phyloP scores from a whole-genome alignment of 2,797 vertebrate genomes.

The Toxotes lorentzi region DNA sequence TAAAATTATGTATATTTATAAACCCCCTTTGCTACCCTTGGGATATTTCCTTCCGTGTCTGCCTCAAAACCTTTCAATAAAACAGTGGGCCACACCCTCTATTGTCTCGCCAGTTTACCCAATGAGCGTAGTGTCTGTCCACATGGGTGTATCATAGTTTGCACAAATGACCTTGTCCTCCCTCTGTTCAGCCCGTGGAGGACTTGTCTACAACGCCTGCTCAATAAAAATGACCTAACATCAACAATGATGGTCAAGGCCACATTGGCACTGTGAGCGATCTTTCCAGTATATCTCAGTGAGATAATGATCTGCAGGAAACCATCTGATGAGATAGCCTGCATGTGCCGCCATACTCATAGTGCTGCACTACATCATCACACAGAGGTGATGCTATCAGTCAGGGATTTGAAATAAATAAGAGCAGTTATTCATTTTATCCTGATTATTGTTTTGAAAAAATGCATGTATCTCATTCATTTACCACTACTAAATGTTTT shows the following conservation, averaged over 20 bases:
- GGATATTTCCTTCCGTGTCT: constrained; percentile 10
- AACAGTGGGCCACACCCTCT: background rate
- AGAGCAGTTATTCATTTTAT: background rate
- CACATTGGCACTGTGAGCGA: constrained; percentile 11
- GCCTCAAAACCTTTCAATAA: constrained; percentile 8
- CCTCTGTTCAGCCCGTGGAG: constrained; percentile 4
- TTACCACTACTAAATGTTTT: background rate
- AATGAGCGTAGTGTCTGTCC: constrained; percentile 6
- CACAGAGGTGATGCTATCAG: background rate
- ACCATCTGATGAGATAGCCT: constrained; percentile 28
- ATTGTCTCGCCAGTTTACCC: constrained; percentile 11
- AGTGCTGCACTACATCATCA: background rate
- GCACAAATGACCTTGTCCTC: constrained; percentile 53
- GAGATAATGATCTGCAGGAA: constrained; percentile 42
- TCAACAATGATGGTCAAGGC: constrained; percentile 30
- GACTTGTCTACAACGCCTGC: background rate
- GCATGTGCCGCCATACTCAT: constrained; percentile 2
- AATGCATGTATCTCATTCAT: background rate
- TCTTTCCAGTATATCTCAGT: constrained; percentile 27
- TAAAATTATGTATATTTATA: background rate
- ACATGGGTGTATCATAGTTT: background rate
- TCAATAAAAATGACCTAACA: constrained; percentile 47
- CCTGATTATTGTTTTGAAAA: background rate
- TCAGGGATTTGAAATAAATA: background rate
- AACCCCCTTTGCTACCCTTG: background rate